A percentile compares a stretch with the other conserved stretches of the same genome.
Conservation (phyloP, 2,113 vertebrate genomes). For the Ancistrus triradiatus region DNA sequence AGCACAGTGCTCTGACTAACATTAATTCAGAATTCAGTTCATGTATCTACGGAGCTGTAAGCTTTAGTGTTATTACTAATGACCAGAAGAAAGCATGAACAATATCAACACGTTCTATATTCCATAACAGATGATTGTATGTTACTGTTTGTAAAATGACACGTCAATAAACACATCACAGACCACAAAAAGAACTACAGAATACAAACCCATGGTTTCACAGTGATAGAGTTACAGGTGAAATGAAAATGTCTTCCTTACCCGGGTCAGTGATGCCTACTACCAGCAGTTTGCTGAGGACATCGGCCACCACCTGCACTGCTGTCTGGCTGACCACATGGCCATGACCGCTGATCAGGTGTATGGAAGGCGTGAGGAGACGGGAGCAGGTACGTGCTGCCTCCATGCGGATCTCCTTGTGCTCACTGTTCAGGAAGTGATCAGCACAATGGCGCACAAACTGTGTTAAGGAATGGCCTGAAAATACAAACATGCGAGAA, state of each 20-base stretch:
- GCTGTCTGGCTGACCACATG: conserved; percentile 96
- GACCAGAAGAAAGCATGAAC: no score
- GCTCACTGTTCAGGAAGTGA: conserved; percentile 95
- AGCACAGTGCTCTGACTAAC: no score
- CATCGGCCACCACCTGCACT: conserved; percentile 95
- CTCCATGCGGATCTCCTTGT: conserved; percentile 98
- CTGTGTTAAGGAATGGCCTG: conserved; percentile 96
- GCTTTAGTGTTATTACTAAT: no score
- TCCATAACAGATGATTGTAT: no score
- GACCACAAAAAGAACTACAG: no score
- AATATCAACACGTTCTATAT: no score
- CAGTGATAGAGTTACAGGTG: no score
- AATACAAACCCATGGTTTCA: no score
- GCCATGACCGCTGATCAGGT: conserved; percentile 86
- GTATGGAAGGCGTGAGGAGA: conserved; percentile 91
- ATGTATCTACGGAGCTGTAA: no score
- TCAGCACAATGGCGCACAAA: conserved; percentile 98
- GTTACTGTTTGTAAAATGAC: no score
- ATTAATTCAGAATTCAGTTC: no score
- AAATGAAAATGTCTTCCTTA: conserved; percentile 54
- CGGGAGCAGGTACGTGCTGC: conserved; percentile 93
- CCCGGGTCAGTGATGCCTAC: conserved; percentile 98
- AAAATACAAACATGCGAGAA: not conserved
- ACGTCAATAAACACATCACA: no score
- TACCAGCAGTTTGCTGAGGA: conserved; percentile 94